These are phyloP conservation scores for Chiroxiphia lanceolata DNA, from an alignment of 2,797 vertebrate genomes.

Conservation along the genomic window DNA sequence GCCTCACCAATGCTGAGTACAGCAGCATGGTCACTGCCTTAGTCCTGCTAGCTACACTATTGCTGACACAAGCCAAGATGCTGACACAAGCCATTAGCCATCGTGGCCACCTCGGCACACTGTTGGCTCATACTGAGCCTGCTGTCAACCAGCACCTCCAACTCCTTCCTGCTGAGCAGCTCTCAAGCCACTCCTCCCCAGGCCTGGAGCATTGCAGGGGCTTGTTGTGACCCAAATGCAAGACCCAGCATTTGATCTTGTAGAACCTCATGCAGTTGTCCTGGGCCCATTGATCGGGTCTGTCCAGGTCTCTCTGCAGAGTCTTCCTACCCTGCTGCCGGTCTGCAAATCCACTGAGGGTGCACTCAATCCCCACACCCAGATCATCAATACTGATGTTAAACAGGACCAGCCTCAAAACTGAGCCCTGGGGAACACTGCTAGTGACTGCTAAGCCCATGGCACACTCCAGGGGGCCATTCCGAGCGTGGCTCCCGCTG, in stretches of 20 bases:
- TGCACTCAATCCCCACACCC: neutral
- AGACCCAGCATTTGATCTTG: neutral
- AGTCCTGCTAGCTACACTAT: neutral
- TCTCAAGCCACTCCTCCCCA: neutral
- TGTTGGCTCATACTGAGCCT: neutral
- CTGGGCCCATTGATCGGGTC: rapidly evolving
- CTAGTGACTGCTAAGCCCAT: neutral
- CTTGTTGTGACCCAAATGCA: neutral
- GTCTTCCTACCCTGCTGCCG: neutral
- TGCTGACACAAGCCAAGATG: neutral
- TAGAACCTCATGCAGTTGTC: neutral
- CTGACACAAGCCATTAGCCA: neutral
- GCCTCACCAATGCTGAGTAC: neutral
- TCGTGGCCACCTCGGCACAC: neutral
- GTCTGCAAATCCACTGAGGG: neutral
- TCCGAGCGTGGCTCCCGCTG: rapidly evolving
- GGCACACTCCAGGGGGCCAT: rapidly evolving
- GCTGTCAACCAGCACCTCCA: neutral
- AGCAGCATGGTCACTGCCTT: neutral
- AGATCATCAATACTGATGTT: neutral
- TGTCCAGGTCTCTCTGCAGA: neutral
- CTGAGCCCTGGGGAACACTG: neutral
- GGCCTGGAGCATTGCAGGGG: neutral
- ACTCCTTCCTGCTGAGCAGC: neutral
- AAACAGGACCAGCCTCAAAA: neutral